A percentile compares a stretch with the other conserved stretches of the same genome.
phyloP scores from a whole-genome alignment of 1,140 invertebrate species.

The Chironomus striatipennis region DNA sequence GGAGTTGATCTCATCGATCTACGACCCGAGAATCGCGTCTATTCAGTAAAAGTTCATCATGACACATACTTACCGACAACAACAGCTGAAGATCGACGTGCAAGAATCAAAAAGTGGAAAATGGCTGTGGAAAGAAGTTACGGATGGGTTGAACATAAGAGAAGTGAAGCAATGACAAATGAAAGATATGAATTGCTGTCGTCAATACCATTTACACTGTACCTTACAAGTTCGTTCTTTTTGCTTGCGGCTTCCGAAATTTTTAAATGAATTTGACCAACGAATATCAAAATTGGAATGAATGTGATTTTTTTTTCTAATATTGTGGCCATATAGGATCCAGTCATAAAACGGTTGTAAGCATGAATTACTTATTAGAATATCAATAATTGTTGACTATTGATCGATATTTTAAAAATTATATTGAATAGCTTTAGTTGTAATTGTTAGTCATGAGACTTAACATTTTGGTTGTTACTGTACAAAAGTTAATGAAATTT shows the following conservation, averaged over 20 bases:
- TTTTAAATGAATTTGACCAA: constrained; percentile 26
- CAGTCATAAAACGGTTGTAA: no score
- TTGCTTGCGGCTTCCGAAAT: constrained; percentile 48
- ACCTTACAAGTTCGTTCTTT: constrained; percentile 54
- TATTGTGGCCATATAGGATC: no score
- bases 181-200: constrained; percentile 61
- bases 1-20: constrained; percentile 53
- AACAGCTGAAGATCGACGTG: constrained; percentile 68
- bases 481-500: no score
- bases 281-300: no score
- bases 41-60: constrained; percentile 31
- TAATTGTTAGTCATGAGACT: no score
- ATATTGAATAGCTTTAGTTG: no score
- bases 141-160: constrained; percentile 70
- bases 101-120: constrained; percentile 82
- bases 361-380: no score
- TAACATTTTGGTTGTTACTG: no score
- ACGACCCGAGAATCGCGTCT: constrained; percentile 35
- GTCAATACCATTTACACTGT: constrained; percentile 60
- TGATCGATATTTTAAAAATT: no score
- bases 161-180: constrained; percentile 61
- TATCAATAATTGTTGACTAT: no score
- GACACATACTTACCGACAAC: constrained; percentile 74
- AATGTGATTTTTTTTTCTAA: no score
- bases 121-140: constrained; percentile 82